Evolutionary conservation across 1,140 invertebrate species (phyloP).

Genomic region (Sitobion miscanthi): DNA sequence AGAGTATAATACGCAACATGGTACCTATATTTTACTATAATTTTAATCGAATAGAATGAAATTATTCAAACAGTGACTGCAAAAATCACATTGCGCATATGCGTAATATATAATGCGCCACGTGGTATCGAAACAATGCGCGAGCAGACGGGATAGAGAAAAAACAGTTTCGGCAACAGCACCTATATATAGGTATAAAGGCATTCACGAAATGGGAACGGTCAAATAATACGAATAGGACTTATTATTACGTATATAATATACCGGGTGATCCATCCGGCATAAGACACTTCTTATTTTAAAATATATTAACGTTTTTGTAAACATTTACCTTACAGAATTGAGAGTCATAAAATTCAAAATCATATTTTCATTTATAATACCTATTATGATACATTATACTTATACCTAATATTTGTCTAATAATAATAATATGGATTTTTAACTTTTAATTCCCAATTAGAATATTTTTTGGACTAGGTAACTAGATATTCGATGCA

Average conservation of each 20-base stretch:
- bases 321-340: neutral
- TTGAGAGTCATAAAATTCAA: too few relatives aligned
- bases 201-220: conserved; percentile 10
- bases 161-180: neutral
- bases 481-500: neutral
- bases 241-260: too few relatives aligned
- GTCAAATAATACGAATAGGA: neutral
- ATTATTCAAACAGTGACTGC: neutral
- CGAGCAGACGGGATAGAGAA: neutral
- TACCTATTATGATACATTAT: too few relatives aligned
- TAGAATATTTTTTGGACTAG: neutral
- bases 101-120: neutral
- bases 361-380: too few relatives aligned
- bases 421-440: too few relatives aligned
- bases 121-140: neutral
- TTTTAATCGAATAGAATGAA: neutral
- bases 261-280: neutral
- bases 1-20: neutral
- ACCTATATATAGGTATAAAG: neutral
- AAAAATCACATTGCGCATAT: neutral
- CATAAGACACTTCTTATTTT: neutral
- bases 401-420: too few relatives aligned
- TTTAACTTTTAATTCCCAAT: neutral
- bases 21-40: neutral
- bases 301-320: neutral